A percentile compares a stretch with the other conserved stretches of the same genome.
phyloP scores from a whole-genome alignment of 2,797 vertebrate genomes.

The Microcaecilia unicolor region DNA sequence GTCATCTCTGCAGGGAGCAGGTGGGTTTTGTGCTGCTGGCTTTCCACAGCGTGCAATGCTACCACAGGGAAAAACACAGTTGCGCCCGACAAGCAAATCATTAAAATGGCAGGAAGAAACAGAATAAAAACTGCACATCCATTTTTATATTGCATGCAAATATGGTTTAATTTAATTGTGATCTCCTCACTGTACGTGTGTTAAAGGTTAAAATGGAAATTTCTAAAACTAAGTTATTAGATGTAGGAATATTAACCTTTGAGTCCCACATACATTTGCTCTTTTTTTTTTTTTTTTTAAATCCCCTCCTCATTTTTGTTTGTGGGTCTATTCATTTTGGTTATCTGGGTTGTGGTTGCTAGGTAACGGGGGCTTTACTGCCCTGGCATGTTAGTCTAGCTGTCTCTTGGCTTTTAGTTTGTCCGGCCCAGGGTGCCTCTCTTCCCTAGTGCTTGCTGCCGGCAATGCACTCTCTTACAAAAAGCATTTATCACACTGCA shows the following conservation, averaged over 20 bases:
- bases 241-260: constrained; percentile 69
- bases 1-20: no score
- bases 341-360: constrained; percentile 72
- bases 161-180: constrained; percentile 53
- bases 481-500: constrained; percentile 93
- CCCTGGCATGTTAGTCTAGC: constrained; percentile 42
- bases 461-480: constrained; percentile 65
- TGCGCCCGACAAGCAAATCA: no score
- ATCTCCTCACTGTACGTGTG: constrained; percentile 42
- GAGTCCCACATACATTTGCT: constrained; percentile 48
- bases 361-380: constrained; percentile 60
- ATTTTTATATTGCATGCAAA: constrained; percentile 36
- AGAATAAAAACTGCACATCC: constrained; percentile 41
- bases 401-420: constrained; percentile 29
- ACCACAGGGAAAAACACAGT: no score
- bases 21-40: no score
- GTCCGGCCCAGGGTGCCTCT: constrained; percentile 47
- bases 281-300: constrained; percentile 68
- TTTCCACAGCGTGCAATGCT: no score
- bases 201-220: constrained; percentile 67
- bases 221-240: constrained; percentile 61
- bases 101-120: constrained; percentile 13
- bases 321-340: constrained; percentile 57
- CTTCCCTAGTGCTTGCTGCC: constrained; percentile 57
- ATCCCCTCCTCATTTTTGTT: constrained; percentile 70